Evolutionary conservation across 35 echinoderm and acorn worm genomes (phyloP), one percentile per base, ranked within the genome.

Genomic region (Ophioderma brevispina): DNA sequence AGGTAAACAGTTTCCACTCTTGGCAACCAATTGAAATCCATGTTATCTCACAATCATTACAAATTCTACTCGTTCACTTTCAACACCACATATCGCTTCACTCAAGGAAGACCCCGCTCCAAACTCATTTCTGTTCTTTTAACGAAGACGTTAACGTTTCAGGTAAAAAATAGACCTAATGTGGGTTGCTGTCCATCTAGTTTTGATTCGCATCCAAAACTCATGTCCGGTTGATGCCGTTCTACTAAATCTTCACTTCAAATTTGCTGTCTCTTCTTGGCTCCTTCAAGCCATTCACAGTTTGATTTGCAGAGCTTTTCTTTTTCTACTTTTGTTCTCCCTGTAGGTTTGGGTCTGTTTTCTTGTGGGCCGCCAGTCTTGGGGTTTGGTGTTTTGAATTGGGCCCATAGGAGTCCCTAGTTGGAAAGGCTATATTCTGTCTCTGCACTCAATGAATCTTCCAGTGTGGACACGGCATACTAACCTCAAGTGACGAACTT

Each of bases 191-290:
- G n/a, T 14, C 23, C 36, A 35, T 89, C 87, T 34, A 89, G 76
- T 76, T 89, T 89, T 1, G 76, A 89, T 42, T 89, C 87, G 39
- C 87, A 89, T 30, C 87, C 87, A 89, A 89, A 80, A 36, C 79
- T 80, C 1, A 89, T 39, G 77, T 89, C 87, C 39, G 87, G 87
- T 55, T 89, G 77, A 14, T 89, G 78, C n/a, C n/a, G n/a, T n/a
- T n/a, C n/a, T 80, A 39, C 31, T 79, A 50, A 35, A 89, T 89
- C 17, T 34, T 55, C 18, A 38, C 87, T 38, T 89, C 25, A 79
- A 89, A 79, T 11, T 79, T 42, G 14, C 36, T 28, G 4, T 19
- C 1, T 14, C 59, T 89, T 1, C 33, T 55, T n/a, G 0, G 8
- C 35, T 40, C 43, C 30, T 89, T 79, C 31, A 89, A 36, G 32